A percentile compares a stretch with the other conserved stretches of the same genome.
These are phyloP conservation scores for Micromesistius poutassou DNA, from an alignment of 2,797 vertebrate genomes.

Conservation along the genomic window DNA sequence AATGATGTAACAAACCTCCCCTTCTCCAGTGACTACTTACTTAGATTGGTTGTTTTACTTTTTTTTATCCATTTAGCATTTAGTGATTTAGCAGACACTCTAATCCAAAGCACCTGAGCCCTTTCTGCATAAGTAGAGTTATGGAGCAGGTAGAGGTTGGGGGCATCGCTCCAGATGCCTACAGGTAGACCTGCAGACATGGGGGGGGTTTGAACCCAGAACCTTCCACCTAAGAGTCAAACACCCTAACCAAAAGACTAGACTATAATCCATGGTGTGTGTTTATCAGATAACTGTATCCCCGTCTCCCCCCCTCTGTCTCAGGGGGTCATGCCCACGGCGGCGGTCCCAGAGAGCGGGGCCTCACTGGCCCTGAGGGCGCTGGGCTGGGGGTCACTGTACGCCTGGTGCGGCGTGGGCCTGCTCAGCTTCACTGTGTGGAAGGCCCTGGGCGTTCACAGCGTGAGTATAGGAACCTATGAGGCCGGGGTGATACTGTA, in stretches of 20 bases:
- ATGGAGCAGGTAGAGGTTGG: too few relatives aligned
- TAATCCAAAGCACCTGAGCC: neutral
- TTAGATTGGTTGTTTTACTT: too few relatives aligned
- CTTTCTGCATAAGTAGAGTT: too few relatives aligned
- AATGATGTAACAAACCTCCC: too few relatives aligned
- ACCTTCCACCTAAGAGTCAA: too few relatives aligned
- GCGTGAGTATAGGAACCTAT: slow-evolving; percentile 67
- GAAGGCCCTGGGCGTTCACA: slow-evolving; percentile 86
- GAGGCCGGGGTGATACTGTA: too few relatives aligned
- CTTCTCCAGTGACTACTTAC: too few relatives aligned
- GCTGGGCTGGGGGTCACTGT: slow-evolving; percentile 88
- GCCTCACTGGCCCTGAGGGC: slow-evolving; percentile 85
- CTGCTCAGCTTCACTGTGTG: slow-evolving; percentile 81
- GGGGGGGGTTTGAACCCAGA: too few relatives aligned
- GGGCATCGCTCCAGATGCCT: too few relatives aligned
- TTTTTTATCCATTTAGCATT: neutral
- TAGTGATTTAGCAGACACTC: neutral
- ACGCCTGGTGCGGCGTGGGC: slow-evolving; percentile 87
- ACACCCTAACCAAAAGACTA: neutral
- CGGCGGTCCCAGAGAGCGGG: slow-evolving; percentile 80
- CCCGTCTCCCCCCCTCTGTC: slow-evolving; percentile 8
- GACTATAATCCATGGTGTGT: neutral
- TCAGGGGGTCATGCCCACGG: slow-evolving; percentile 78
- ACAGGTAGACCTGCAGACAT: too few relatives aligned
- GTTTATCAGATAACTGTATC: neutral